Conservation (phyloP, 2,797 vertebrate genomes). For the Champsocephalus esox region DNA sequence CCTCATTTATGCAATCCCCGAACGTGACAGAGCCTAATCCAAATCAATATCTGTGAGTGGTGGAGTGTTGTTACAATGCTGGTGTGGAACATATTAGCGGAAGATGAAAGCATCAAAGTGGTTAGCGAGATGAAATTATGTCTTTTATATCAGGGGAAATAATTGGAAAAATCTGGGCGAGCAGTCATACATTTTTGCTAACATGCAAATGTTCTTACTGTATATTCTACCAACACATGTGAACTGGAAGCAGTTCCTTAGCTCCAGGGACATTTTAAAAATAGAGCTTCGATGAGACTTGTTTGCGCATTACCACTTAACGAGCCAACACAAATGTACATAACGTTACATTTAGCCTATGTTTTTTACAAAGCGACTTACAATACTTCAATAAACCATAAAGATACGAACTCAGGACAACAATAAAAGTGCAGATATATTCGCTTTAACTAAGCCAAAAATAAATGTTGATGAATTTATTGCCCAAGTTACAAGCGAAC, state of each 20-base stretch:
- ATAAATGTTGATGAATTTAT: no score
- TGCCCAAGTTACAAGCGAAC: no score
- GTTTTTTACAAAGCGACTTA: no score
- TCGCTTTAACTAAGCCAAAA: no score
- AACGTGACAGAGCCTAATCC: constrained; percentile 80
- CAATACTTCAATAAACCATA: no score
- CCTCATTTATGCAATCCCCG: constrained; percentile 77
- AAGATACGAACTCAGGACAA: no score
- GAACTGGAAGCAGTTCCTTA: constrained; percentile 46
- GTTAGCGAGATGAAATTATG: constrained; percentile 78
- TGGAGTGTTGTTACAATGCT: constrained; percentile 76
- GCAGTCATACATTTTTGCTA: constrained; percentile 56
- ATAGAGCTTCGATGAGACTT: constrained; percentile 21
- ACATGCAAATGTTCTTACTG: constrained; percentile 53
- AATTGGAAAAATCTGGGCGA: constrained; percentile 71
- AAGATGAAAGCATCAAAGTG: constrained; percentile 82
- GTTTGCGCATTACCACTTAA: constrained; percentile 31
- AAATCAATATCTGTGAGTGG: constrained; percentile 83
- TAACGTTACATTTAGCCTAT: no score
- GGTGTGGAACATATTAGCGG: constrained; percentile 76
- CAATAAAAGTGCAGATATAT: no score
- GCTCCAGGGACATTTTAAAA: constrained; percentile 23
- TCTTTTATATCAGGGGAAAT: constrained; percentile 74
- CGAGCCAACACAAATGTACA: constrained; percentile 39
- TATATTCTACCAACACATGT: constrained; percentile 31